Evolutionary conservation across 2,113 vertebrate genomes (phyloP).

Genomic region (Fukomys damarensis): DNA sequence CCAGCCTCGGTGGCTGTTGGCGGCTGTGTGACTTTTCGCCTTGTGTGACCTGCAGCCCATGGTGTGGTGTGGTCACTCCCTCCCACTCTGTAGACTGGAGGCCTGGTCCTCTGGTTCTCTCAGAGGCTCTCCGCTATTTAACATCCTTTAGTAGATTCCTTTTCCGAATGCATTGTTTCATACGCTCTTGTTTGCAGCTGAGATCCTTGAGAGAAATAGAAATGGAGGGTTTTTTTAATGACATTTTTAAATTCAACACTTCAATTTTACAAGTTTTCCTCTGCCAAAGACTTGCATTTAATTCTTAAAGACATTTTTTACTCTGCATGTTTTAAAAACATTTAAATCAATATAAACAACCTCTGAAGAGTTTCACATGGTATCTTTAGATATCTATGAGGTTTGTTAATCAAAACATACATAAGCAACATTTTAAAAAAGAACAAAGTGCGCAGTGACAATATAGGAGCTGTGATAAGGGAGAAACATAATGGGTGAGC

Average conservation of each 20-base stretch:
- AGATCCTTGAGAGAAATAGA: not conserved
- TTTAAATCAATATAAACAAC: constrained; percentile 17
- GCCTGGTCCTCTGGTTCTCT: not conserved
- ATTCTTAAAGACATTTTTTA: constrained; percentile 37
- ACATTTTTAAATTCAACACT: constrained; percentile 20
- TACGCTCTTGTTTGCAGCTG: not conserved
- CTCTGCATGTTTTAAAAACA: constrained; percentile 35
- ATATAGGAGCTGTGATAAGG: not conserved
- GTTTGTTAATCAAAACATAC: not conserved
- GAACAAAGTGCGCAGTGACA: not conserved
- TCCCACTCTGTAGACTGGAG: not conserved
- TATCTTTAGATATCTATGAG: not conserved
- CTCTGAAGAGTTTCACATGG: not conserved
- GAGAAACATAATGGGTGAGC: not conserved
- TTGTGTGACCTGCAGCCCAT: rapidly evolving
- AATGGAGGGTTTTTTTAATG: not conserved
- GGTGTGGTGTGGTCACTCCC: too few species aligned
- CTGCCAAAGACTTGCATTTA: not conserved
- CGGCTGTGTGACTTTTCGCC: not conserved
- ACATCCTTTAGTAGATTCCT: not conserved
- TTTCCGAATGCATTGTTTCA: constrained; percentile 1
- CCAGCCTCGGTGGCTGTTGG: rapidly evolving
- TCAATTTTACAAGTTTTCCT: not conserved
- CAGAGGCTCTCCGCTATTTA: not conserved
- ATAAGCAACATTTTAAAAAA: not conserved